Base-by-base conservation (phyloP, 1,140 invertebrate species). In the Sycobia sp. region DNA sequence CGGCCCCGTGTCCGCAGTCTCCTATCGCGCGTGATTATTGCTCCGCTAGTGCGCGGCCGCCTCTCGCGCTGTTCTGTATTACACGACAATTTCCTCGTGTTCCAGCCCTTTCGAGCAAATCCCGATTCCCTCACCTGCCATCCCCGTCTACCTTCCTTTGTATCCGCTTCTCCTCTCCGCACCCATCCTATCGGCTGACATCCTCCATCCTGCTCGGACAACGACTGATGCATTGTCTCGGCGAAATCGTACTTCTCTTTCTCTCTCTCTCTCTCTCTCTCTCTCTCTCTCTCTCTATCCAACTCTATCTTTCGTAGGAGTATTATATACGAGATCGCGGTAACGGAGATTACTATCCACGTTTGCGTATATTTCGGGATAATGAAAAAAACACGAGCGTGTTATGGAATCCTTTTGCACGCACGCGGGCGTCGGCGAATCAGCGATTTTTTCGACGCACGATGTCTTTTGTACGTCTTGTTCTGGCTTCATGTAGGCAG, bases 331-430 rank as follows among this genome's bases (percentile, higher is more conserved):
- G n/a, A n/a, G 36, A 58, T 50, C 57, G 36, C 34, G 38, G 18
- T 36, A 36, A 51, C 58, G 23, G 14, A 38, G 44, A 60, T 60
- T 47, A 47, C 59, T 54, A 62, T 62, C 59, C 22, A 10, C 29
- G 53, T 54, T 54, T n/a, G n/a, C 59, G 16, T 38, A 25, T n/a
- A n/a, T n/a, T n/a, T n/a, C n/a, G 20, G 41, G 50, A 53, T 62
- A 54, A 54, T 62, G 59, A 50, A 54, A 62, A 62, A 27, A 61
- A 29, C 25, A 25, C 18, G 3, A 23, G 23, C 43, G 10, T 29
- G 27, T 46, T n/a, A 25, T 14, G 2, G 47, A 60, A 51, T 60
- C 34, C 25, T 60, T 60, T 51, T 25, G 20, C 25, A 16, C 32
- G 23, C 13, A 3, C 5, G 22, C 22, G 4, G 3, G 7, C 39